These are phyloP conservation scores for Parazoanthus atlanticus DNA, from an alignment of 92 coral and sea anemone genomes.

Conservation along the genomic window DNA sequence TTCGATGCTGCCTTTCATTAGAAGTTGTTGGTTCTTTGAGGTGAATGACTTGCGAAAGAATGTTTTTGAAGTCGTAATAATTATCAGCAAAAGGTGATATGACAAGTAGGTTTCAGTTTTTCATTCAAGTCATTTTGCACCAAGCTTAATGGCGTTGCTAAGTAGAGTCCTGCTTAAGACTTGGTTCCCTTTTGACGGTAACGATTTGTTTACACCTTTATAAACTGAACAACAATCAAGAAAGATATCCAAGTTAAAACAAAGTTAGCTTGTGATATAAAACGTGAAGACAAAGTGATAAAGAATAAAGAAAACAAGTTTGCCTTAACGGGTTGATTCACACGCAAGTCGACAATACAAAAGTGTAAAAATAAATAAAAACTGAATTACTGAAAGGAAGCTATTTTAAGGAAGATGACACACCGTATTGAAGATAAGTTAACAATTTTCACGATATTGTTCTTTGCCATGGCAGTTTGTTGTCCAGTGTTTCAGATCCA, in stretches of 20 bases:
- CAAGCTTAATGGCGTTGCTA: constrained; percentile 15
- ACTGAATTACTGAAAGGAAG: not conserved
- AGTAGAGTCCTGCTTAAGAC: not conserved
- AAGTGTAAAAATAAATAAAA: not conserved
- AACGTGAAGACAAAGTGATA: not conserved
- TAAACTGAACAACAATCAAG: not conserved
- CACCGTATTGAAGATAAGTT: not conserved
- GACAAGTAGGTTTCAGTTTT: not conserved
- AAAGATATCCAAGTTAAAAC: not conserved
- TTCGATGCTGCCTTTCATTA: not conserved
- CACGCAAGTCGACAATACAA: not conserved
- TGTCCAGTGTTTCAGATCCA: not conserved
- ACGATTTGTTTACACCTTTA: constrained; percentile 23
- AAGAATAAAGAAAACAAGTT: not conserved
- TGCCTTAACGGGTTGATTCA: constrained; percentile 1
- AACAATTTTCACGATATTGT: not conserved
- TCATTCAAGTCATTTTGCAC: not conserved
- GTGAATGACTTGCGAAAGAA: not conserved
- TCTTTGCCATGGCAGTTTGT: not conserved
- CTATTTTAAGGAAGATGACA: not conserved
- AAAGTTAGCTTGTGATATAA: constrained; percentile 2
- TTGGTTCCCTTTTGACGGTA: not conserved
- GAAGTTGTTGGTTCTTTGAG: not conserved
- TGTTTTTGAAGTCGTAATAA: not conserved
- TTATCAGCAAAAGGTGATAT: not conserved